phyloP scores from a whole-genome alignment of 2,888 invertebrate species.

The Ophion ellenae region DNA sequence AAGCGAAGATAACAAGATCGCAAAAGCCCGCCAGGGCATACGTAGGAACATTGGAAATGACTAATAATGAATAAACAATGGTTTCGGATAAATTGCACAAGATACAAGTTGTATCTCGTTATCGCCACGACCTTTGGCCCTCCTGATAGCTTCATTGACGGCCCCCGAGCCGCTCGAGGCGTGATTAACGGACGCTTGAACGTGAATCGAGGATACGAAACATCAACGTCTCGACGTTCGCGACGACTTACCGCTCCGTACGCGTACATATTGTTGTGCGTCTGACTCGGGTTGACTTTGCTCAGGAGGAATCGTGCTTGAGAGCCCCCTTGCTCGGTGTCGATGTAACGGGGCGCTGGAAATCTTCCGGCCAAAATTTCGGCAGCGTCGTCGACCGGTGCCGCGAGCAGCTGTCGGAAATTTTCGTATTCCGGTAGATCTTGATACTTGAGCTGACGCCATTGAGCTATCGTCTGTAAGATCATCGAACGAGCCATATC shows the following conservation, averaged over 20 bases:
- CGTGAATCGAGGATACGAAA: neutral
- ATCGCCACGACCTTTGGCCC: neutral
- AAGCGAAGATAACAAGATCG: too few relatives aligned
- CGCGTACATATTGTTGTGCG: constrained; percentile 99
- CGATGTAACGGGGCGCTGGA: constrained; percentile 99
- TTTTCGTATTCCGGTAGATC: constrained; percentile 99
- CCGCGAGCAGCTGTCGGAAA: constrained; percentile 97
- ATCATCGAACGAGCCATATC: constrained; percentile 30
- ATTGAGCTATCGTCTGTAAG: constrained; percentile 96
- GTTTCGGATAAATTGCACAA: neutral
- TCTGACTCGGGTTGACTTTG: constrained; percentile 99
- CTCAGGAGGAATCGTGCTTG: constrained; percentile 99
- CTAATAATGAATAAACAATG: neutral
- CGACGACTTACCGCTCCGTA: constrained; percentile 93
- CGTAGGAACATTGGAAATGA: neutral
- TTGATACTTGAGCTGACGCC: constrained; percentile 98
- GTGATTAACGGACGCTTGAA: neutral
- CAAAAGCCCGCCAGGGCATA: too few relatives aligned
- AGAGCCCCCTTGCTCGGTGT: constrained; percentile 99
- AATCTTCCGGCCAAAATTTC: constrained; percentile 98
- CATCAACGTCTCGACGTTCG: neutral
- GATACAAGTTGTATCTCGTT: too few relatives aligned
- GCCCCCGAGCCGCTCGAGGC: neutral
- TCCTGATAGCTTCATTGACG: neutral
- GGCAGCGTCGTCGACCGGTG: constrained; percentile 98